Evolutionary conservation across 2,888 invertebrate species (phyloP).

Genomic region (Drosophila kokeensis): DNA sequence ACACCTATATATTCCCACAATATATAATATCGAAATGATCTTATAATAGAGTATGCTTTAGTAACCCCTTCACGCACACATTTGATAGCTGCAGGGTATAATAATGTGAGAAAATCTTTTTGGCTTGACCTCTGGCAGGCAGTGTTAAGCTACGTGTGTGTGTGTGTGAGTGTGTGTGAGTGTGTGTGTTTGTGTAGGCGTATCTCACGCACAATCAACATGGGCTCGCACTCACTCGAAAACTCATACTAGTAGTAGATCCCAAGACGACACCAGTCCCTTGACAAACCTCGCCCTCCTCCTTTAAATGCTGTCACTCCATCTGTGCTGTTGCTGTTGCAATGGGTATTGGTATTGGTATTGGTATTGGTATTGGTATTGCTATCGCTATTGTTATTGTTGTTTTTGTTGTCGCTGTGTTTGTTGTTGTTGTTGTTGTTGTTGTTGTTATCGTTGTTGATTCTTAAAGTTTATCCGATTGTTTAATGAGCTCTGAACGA

Average conservation of each 20-base stretch:
- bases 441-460: conserved; percentile 36
- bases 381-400: conserved; percentile 20
- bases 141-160: neutral
- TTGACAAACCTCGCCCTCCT: neutral
- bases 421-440: conserved; percentile 15
- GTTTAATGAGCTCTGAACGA: conserved; percentile 73
- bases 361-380: conserved; percentile 19
- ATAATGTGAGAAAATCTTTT: conserved; percentile 13
- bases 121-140: conserved; percentile 31
- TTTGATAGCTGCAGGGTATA: conserved; percentile 19
- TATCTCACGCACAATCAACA: conserved; percentile 58
- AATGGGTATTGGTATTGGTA: neutral
- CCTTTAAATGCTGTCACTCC: conserved; percentile 46
- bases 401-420: neutral
- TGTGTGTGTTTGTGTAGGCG: conserved; percentile 18
- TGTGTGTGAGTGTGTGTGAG: conserved; percentile 11
- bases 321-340: conserved; percentile 38
- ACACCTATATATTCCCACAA: neutral
- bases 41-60: neutral
- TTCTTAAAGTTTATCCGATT: conserved; percentile 71
- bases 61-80: neutral
- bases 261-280: conserved; percentile 19
- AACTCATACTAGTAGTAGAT: conserved; percentile 2
- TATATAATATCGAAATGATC: neutral
- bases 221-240: conserved; percentile 25